phyloP scores from a whole-genome alignment of 2,888 invertebrate species.

The Athalia rosae region DNA sequence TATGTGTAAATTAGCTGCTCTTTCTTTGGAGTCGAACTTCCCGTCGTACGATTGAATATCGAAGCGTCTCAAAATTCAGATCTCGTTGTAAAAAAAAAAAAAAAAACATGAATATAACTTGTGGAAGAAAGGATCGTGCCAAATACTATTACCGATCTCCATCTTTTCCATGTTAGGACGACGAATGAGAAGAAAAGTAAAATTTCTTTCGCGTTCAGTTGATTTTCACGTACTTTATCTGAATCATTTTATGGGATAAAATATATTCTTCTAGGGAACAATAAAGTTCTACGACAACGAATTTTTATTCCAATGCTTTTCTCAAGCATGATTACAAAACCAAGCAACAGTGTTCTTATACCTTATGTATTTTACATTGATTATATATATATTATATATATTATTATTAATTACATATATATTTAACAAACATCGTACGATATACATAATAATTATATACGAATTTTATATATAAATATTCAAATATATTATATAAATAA shows the following conservation, averaged over 20 bases:
- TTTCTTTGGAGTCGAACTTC: not conserved
- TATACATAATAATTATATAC: conserved; percentile 64
- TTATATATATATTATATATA: conserved; percentile 64
- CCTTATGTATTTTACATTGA: conserved; percentile 64
- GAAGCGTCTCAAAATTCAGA: too few relatives aligned
- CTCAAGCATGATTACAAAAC: conserved; percentile 74
- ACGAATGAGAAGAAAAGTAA: not conserved
- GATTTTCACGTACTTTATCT: not conserved
- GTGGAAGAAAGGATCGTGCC: too few relatives aligned
- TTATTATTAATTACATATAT: conserved; percentile 63
- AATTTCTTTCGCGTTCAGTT: not conserved
- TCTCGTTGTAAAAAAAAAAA: too few relatives aligned
- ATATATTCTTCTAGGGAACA: not conserved
- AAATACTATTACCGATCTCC: too few relatives aligned
- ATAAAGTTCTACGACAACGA: conserved; percentile 69
- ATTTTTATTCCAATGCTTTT: conserved; percentile 69
- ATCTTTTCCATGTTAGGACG: too few relatives aligned
- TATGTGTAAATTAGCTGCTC: not conserved
- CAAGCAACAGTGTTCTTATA: conserved; percentile 70
- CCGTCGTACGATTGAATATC: not conserved
- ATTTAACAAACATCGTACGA: conserved; percentile 66
- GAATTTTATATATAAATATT: not conserved
- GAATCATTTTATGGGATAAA: not conserved
- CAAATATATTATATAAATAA: not conserved
- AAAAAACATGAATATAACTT: too few relatives aligned